Evolutionary conservation across 2,888 invertebrate genomes (phyloP).

Genomic region (Drosophila dives): DNA sequence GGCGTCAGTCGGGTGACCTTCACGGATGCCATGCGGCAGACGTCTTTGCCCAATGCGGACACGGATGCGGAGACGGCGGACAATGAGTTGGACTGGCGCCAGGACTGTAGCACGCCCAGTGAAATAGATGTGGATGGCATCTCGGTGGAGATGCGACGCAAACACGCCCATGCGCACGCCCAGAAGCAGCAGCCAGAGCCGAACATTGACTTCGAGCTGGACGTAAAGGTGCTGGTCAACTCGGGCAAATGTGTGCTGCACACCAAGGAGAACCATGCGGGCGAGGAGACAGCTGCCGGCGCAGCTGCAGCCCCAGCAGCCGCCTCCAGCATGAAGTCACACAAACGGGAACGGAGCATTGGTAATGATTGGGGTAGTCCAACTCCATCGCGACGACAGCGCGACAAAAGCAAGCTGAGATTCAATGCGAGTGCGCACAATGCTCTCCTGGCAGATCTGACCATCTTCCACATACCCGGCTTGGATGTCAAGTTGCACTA

Average conservation of each 20-base stretch:
- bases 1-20: conserved; percentile 85
- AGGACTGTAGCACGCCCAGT: conserved; percentile 80
- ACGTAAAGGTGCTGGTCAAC: conserved; percentile 97
- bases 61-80: conserved; percentile 89
- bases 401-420: conserved; percentile 84
- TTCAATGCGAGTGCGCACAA: conserved; percentile 82
- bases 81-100: conserved; percentile 81
- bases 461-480: conserved; percentile 96
- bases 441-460: conserved; percentile 89
- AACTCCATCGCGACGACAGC: conserved; percentile 84
- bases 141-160: conserved; percentile 88
- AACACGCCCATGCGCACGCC: conserved; percentile 84
- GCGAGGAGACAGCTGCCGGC: conserved; percentile 83
- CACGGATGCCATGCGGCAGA: conserved; percentile 87
- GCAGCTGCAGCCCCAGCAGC: conserved; percentile 49
- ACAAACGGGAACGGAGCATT: conserved; percentile 83
- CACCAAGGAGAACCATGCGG: conserved; percentile 89
- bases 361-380: conserved; percentile 86
- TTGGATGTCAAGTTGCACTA: conserved; percentile 95
- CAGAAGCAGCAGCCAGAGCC: conserved; percentile 89
- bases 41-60: conserved; percentile 91
- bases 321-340: conserved; percentile 77
- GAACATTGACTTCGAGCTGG: conserved; percentile 97
- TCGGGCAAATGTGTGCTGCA: conserved; percentile 98
- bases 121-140: conserved; percentile 88